phyloP scores from a whole-genome alignment of 2,797 vertebrate genomes.

The Meriones psammophilus region DNA sequence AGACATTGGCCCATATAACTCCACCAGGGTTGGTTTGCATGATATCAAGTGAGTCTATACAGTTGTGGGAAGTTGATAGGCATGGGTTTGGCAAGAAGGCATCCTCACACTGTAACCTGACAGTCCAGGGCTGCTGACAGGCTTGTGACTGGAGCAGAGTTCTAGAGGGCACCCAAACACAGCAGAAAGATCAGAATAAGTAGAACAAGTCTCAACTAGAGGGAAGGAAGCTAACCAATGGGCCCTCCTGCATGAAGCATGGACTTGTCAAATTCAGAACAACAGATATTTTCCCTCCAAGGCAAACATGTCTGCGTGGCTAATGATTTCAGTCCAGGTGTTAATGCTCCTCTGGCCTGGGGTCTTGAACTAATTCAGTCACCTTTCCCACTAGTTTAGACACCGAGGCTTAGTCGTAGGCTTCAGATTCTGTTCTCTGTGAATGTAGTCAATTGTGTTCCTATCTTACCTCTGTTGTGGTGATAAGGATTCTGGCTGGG shows the following conservation, averaged over 20 bases:
- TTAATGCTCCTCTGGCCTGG: not conserved
- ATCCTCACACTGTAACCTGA: not conserved
- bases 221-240: not conserved
- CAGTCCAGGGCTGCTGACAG: not conserved
- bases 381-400: not conserved
- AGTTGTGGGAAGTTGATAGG: not conserved
- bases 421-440: not conserved
- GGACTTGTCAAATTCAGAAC: conserved; percentile 42
- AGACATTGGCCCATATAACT: not conserved
- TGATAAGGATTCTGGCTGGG: not conserved
- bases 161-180: not conserved
- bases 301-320: not conserved
- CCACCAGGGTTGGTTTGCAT: not conserved
- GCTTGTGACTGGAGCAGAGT: not conserved
- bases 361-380: not conserved
- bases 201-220: not conserved
- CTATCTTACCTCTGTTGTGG: not conserved
- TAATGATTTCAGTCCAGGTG: not conserved
- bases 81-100: not conserved
- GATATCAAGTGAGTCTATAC: not conserved
- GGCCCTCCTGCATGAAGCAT: not conserved
- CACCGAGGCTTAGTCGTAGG: not conserved
- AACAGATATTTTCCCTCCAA: not conserved
- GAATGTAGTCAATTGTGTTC: not conserved
- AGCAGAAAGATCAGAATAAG: not conserved